Conservation (phyloP, 2,113 vertebrate genomes). For the Thunnus thynnus region DNA sequence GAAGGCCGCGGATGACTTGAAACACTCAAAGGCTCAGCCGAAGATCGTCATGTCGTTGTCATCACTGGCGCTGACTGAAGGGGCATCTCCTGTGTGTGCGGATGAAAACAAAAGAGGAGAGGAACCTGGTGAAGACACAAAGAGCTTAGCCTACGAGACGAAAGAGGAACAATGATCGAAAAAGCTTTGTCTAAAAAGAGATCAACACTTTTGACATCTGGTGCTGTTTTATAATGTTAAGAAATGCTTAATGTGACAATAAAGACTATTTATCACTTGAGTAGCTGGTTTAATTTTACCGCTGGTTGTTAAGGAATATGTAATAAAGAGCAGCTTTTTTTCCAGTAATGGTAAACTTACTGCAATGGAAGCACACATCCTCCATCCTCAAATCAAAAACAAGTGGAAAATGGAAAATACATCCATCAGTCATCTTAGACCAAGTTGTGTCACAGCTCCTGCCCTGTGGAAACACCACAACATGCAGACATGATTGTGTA, state of each 20-base stretch:
- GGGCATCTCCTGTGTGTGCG: neutral
- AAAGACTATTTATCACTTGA: constrained; percentile 22
- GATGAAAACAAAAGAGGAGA: neutral
- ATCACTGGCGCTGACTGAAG: constrained; percentile 11
- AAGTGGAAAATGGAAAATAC: constrained; percentile 12
- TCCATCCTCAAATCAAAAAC: constrained; percentile 3
- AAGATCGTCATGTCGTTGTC: constrained; percentile 31
- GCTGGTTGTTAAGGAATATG: neutral
- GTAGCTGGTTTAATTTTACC: neutral
- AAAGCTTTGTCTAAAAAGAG: neutral
- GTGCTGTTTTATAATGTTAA: neutral
- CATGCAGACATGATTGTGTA: constrained; percentile 13
- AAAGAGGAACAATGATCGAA: constrained; percentile 47
- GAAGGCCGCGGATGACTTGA: neutral
- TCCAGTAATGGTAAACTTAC: neutral
- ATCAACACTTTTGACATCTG: neutral
- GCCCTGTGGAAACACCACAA: constrained; percentile 5
- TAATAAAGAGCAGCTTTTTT: neutral
- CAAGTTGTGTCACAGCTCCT: constrained; percentile 4
- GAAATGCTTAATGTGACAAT: constrained; percentile 10
- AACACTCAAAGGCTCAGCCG: neutral
- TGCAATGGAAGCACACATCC: neutral
- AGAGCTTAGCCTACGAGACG: neutral
- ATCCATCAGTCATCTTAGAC: constrained; percentile 13
- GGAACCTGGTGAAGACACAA: neutral